These are phyloP conservation scores for Holotrichia oblita DNA, from an alignment of 1,140 invertebrate species.

Conservation along the genomic window DNA sequence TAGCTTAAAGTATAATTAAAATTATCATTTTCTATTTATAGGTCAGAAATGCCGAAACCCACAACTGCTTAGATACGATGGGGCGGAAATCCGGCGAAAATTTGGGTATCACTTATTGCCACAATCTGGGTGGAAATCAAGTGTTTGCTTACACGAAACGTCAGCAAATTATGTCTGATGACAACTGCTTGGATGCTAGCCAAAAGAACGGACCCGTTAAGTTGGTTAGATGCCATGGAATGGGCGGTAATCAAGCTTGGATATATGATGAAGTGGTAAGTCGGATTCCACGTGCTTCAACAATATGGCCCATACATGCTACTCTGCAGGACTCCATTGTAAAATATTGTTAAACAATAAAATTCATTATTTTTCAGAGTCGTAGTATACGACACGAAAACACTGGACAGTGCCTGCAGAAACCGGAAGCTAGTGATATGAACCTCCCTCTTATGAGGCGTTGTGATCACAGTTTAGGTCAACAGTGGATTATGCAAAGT, in stretches of 20 bases:
- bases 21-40: slow-evolving; percentile 57
- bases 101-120: slow-evolving; percentile 93
- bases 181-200: slow-evolving; percentile 91
- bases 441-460: slow-evolving; percentile 76
- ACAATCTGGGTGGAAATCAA: slow-evolving; percentile 98
- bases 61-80: slow-evolving; percentile 94
- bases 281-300: slow-evolving; percentile 36
- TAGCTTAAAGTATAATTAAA: slow-evolving; percentile 30
- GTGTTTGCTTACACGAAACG: slow-evolving; percentile 96
- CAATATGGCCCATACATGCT: too few relatives aligned
- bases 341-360: too few relatives aligned
- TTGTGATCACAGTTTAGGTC: slow-evolving; percentile 76
- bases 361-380: slow-evolving; percentile 69
- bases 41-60: slow-evolving; percentile 88
- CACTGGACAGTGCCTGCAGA: slow-evolving; percentile 90
- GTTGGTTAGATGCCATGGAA: slow-evolving; percentile 91
- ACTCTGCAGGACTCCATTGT: too few relatives aligned
- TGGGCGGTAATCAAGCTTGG: slow-evolving; percentile 94
- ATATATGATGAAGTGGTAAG: slow-evolving; percentile 80
- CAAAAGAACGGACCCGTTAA: slow-evolving; percentile 84
- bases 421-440: slow-evolving; percentile 74
- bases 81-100: slow-evolving; percentile 94
- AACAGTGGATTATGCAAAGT: slow-evolving; percentile 95
- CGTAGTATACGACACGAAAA: slow-evolving; percentile 90
- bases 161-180: slow-evolving; percentile 98